A percentile compares a stretch with the other conserved stretches of the same genome.
Conservation (phyloP, 1,140 invertebrate species). For the Papilio glaucus region DNA sequence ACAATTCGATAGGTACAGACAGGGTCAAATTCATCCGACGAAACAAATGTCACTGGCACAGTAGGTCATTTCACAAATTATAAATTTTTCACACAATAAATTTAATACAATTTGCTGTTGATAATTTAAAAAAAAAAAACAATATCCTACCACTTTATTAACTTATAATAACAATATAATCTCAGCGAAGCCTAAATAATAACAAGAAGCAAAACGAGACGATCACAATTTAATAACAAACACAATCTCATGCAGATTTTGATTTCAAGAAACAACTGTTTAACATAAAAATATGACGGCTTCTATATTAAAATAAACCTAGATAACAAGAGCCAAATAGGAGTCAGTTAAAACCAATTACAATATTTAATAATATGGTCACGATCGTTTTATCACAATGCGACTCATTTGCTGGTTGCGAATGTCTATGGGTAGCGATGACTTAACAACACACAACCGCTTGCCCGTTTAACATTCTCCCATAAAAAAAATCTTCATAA, state of each 20-base stretch:
- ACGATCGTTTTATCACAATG: too few relatives aligned
- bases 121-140: constrained; percentile 30
- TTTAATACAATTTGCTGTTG: not conserved
- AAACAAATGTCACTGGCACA: constrained; percentile 51
- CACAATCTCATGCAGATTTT: constrained; percentile 64
- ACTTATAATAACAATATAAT: constrained; percentile 38
- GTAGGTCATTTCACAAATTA: constrained; percentile 40
- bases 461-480: too few relatives aligned
- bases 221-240: constrained; percentile 52
- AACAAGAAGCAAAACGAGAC: constrained; percentile 70
- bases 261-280: constrained; percentile 44
- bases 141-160: constrained; percentile 33
- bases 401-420: too few relatives aligned
- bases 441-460: too few relatives aligned
- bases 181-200: constrained; percentile 79
- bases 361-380: too few relatives aligned
- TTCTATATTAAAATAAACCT: not conserved
- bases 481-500: too few relatives aligned
- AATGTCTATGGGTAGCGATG: too few relatives aligned
- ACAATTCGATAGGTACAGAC: constrained; percentile 49
- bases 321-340: constrained; percentile 15
- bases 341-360: not conserved
- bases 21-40: constrained; percentile 67
- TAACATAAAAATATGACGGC: not conserved
- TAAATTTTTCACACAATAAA: too few relatives aligned